These are phyloP conservation scores for Basileuterus tristriatus DNA, from an alignment of 2,797 vertebrate species.

Conservation along the genomic window DNA sequence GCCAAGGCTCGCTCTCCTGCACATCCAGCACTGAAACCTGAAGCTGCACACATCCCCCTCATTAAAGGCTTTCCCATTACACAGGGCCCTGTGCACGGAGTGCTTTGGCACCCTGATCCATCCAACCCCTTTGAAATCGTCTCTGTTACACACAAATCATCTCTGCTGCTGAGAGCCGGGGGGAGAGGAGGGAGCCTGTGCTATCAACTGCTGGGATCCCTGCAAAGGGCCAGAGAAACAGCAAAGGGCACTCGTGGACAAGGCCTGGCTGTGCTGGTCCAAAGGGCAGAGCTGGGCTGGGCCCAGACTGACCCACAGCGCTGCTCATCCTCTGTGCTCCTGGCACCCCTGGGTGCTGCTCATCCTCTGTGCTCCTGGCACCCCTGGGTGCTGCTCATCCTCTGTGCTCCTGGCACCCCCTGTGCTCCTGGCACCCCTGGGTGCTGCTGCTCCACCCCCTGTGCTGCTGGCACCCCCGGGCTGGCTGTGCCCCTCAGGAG, in stretches of 20 bases:
- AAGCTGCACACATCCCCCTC: constrained; percentile 39
- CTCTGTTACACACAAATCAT: not conserved
- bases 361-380: no score
- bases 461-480: no score
- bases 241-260: rapidly evolving
- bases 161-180: not conserved
- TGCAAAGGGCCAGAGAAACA: not conserved
- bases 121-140: constrained; percentile 40
- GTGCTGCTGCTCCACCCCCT: no score
- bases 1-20: constrained; percentile 59
- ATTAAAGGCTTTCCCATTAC: constrained; percentile 52
- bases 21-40: constrained; percentile 55
- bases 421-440: no score
- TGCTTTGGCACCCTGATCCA: not conserved
- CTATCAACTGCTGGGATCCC: not conserved
- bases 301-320: not conserved
- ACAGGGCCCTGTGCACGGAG: constrained; percentile 29
- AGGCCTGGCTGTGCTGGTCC: not conserved
- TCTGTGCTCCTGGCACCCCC: no score
- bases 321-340: not conserved
- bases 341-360: no score
- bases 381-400: no score
- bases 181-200: not conserved
- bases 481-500: not conserved
- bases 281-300: rapidly evolving